Evolutionary conservation across 2,888 invertebrate species (phyloP), one percentile per base, ranked within the genome.

Genomic region (Diadromus collaris): DNA sequence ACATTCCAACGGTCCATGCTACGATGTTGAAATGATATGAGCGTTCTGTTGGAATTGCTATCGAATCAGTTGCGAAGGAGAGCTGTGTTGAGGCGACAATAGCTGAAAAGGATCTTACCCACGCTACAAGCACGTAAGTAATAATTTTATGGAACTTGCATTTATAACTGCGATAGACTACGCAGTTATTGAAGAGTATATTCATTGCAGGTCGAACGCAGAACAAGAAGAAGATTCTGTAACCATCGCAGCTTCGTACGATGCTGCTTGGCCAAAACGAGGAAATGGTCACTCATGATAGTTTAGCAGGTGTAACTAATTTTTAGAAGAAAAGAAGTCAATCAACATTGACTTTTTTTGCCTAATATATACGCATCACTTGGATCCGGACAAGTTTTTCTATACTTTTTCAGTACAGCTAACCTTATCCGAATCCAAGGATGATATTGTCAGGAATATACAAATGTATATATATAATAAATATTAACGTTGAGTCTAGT

Each of bases 181-280:
- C 27, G 44, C 29, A 63, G 16, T 63, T 63, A 13, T 24, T 16
- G 1, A 41, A 41, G 16, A 58, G 5, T 3, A 32, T 58, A 58
- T 63, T 41, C 1, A 46, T 63, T 46, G 5, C 44, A 46, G 63
- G 44, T 63, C 29, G 27, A 7, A 27, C 5, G 16, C 24, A 0
- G 46, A 16, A 27, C 44, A 44, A 63, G 27, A n/a, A 16, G 24
- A 63, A 16, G 29, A 29, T 63, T 46, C 44, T 1, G 44, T 63
- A 3, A 44, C 27, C 19, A 63, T 63, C 27, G 63, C 63, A 24
- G 63, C 63, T 63, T 46, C 63, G 16, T 63, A 63, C 6, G 63
- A 63, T 27, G 63, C 46, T 27, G 44, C 63, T 27, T 63, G 63
- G 63, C 44, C 46, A 46, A 63, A 63, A 27, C 63, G 63, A 24